Evolutionary conservation across 2,113 vertebrate species (phyloP), one percentile per base, ranked within the genome.

Genomic region (Speoplatyrhinus poulsoni): DNA sequence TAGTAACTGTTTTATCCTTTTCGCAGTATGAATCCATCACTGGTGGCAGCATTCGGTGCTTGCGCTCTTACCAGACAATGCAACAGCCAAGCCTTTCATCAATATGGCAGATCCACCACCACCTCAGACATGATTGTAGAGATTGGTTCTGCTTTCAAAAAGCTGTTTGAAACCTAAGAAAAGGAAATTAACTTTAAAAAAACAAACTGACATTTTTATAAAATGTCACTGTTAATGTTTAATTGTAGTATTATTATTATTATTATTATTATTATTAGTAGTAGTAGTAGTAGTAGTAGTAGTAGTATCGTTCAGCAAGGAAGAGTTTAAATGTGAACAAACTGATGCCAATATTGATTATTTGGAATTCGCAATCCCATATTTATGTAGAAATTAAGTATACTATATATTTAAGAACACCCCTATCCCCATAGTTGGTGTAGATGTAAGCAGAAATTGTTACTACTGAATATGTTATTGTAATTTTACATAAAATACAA

Each of bases 61-160:
- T 96, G 96, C 54, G 85, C 93, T 0, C 94, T 99, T 0, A 99
- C 96, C 0, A 91, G 96, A 70, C 95, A 98, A 78, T 96, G 94
- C 66, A 96, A 95, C 92, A 91, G 76, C 64, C 96, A 97, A 81
- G 98, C 96, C 64, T 99, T 99, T 83, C 93, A 95, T 76, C 95
- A 89, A 80, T 88, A 95, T 0, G 95, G 96, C 79, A 94, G 98
- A 13, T 92, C 96, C 73, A 97, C 94, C 86, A 98, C 95, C 67
- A 95, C 98, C 65, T 92, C 94, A 0, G 95, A 98, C 90, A 98
- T 99, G 96, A 93, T 99, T 76, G 89, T 93, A 52, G 96, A 99
- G 92, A 91, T 99, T 1, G 93, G 96, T 60, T 82, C 92, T 0
- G 95, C 96, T 61, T 99, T 99, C 90, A 94, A 70, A 80, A 95